Evolutionary conservation across 2,888 invertebrate species (phyloP).

Genomic region (Caenorhabditis sp.): DNA sequence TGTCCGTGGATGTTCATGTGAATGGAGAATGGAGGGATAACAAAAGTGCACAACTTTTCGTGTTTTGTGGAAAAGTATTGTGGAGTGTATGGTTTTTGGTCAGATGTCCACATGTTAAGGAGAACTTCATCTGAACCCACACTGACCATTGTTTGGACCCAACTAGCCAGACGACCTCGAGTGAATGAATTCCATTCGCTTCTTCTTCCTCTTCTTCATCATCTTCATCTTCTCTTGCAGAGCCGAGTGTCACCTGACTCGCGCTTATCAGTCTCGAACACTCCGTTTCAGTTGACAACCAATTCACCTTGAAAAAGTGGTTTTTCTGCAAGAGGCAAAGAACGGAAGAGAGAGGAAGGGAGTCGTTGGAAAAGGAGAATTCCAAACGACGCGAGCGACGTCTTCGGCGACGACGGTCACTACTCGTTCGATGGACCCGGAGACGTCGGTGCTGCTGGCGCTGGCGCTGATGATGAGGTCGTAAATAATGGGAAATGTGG

Average conservation of each 20-base stretch:
- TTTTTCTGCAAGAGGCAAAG: conserved; percentile 5
- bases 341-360: neutral
- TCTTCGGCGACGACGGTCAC: conserved; percentile 4
- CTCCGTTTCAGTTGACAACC: conserved; percentile 36
- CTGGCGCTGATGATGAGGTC: conserved; percentile 4
- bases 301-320: conserved; percentile 16
- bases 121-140: too few relatives aligned
- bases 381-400: neutral
- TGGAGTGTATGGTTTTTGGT: too few relatives aligned
- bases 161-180: conserved; percentile 20
- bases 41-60: too few relatives aligned
- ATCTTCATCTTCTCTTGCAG: too few relatives aligned
- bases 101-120: too few relatives aligned
- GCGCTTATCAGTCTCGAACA: conserved; percentile 19
- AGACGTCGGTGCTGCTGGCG: conserved; percentile 16
- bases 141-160: conserved; percentile 33
- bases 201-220: neutral
- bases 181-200: conserved; percentile 22
- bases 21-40: too few relatives aligned
- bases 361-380: conserved; percentile 13
- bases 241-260: conserved; percentile 43
- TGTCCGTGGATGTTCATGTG: too few relatives aligned
- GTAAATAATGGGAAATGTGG: conserved; percentile 38
- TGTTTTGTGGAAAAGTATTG: too few relatives aligned
- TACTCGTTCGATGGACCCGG: conserved; percentile 47